Evolutionary conservation across 2,888 invertebrate genomes (phyloP).

Genomic region (Perizoma affinitatum): DNA sequence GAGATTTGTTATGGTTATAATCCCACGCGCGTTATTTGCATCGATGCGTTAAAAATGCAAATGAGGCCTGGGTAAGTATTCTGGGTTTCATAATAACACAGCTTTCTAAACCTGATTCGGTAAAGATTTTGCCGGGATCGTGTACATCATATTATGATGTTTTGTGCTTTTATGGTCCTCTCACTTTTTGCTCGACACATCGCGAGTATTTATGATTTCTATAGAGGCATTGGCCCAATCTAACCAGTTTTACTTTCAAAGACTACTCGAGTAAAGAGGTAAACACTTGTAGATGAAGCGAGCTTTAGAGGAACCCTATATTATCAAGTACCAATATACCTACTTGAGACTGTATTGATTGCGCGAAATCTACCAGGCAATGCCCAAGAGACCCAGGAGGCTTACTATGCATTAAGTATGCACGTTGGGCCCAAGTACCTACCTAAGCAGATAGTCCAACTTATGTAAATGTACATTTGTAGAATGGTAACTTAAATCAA

Average conservation of each 20-base stretch:
- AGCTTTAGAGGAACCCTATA: no score
- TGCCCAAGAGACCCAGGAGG: no score
- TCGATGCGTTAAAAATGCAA: constrained; percentile 17
- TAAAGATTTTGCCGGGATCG: constrained; percentile 18
- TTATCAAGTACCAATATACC: no score
- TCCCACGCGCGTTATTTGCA: constrained; percentile 31
- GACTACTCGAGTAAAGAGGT: constrained; percentile 49
- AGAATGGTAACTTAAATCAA: no score
- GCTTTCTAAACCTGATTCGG: constrained; percentile 47
- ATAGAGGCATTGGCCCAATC: constrained; percentile 65
- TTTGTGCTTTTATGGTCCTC: constrained; percentile 53
- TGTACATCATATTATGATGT: constrained; percentile 37
- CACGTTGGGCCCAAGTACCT: no score
- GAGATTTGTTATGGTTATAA: constrained; percentile 11
- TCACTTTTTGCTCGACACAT: constrained; percentile 68
- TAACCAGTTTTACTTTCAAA: constrained; percentile 78
- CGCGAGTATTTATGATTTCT: constrained; percentile 59
- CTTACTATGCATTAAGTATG: no score
- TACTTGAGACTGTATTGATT: no score
- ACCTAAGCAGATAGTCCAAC: no score
- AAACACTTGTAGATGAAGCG: constrained; percentile 41
- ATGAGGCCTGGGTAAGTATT: not conserved
- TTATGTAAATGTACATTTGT: no score
- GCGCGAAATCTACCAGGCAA: no score
- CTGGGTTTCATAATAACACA: constrained; percentile 35